A percentile compares a stretch with the other conserved stretches of the same genome.
Conservation (phyloP, 2,113 vertebrate genomes). For the Solenodon paradoxus region DNA sequence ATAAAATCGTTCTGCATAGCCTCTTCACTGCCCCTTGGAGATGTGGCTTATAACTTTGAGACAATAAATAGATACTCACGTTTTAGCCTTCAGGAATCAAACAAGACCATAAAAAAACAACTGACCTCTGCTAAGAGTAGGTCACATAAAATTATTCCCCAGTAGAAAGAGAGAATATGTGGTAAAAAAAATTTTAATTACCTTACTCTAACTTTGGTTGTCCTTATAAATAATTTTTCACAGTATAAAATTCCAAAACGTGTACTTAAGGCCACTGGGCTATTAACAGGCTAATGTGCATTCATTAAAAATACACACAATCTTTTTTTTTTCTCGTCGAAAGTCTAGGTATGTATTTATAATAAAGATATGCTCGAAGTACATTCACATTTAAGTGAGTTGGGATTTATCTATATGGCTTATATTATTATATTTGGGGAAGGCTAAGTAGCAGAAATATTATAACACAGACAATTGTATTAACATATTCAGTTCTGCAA, state of each 20-base stretch:
- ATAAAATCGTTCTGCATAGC: neutral
- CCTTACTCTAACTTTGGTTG: neutral
- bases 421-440: conserved; percentile 59
- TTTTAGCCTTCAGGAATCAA: conserved; percentile 1
- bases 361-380: conserved; percentile 34
- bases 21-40: neutral
- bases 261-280: neutral
- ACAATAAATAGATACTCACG: neutral
- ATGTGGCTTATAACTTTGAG: neutral
- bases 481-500: conserved; percentile 81
- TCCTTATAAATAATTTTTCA: conserved; percentile 41
- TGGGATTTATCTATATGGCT: conserved; percentile 63
- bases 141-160: neutral
- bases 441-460: conserved; percentile 59
- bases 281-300: conserved; percentile 35
- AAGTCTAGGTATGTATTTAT: conserved; percentile 31
- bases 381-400: conserved; percentile 61
- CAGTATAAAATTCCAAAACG: conserved; percentile 35
- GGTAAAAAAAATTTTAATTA: conserved; percentile 36
- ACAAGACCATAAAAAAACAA: neutral
- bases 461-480: conserved; percentile 78
- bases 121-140: neutral
- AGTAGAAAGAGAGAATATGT: conserved; percentile 16
- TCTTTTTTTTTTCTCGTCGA: conserved; percentile 24
- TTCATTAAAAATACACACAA: conserved; percentile 38